Evolutionary conservation across 2,797 vertebrate genomes (phyloP).

Genomic region (Coregonus suidteri): DNA sequence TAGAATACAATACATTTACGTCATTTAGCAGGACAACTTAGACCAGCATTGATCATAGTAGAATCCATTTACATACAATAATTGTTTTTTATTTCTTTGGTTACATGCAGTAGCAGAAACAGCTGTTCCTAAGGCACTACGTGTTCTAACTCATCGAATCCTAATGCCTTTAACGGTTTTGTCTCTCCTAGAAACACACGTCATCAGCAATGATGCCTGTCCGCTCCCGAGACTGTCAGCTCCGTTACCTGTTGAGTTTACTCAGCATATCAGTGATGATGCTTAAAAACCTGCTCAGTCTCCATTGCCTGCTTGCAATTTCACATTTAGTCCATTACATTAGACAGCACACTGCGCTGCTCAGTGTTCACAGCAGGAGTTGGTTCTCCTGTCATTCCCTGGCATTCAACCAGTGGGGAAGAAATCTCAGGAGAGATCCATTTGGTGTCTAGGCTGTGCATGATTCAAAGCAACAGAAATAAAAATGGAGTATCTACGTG

Average conservation of each 20-base stretch:
- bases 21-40: too few relatives aligned
- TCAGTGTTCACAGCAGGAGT: constrained; percentile 28
- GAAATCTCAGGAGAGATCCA: constrained; percentile 29
- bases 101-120: constrained; percentile 1
- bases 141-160: constrained; percentile 29
- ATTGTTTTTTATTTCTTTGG: background rate
- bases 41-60: background rate
- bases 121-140: constrained; percentile 18
- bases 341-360: constrained; percentile 23
- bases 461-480: constrained; percentile 28
- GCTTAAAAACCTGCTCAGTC: background rate
- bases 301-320: background rate
- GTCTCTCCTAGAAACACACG: background rate
- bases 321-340: constrained; percentile 44
- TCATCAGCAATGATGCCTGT: background rate
- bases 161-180: constrained; percentile 18
- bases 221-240: background rate
- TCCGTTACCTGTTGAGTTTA: background rate
- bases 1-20: background rate
- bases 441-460: constrained; percentile 36
- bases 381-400: constrained; percentile 6
- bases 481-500: background rate
- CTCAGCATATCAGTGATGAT: background rate
- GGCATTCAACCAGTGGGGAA: constrained; percentile 25
- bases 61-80: background rate